Evolutionary conservation across 2,797 vertebrate genomes (phyloP), one percentile per base, ranked within the genome.

Genomic region (Diplodus puntazzo): DNA sequence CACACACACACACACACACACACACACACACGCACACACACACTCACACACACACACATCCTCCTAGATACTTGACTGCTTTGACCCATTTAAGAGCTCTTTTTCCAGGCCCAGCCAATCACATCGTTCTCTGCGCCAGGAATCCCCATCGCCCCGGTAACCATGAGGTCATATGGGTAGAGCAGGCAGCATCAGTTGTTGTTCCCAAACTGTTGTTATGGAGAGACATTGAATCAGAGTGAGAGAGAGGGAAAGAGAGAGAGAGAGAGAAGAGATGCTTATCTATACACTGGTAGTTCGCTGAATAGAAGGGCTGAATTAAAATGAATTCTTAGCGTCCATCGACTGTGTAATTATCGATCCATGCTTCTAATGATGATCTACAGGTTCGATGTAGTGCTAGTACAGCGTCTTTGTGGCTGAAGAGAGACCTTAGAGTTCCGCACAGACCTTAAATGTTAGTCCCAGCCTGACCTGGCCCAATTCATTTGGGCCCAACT

Each of bases 81-180:
- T 88, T 95, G 92, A 94, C 94, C 94, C 92, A 94, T 90, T 94
- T 94, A 94, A 93, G 90, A 90, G 89, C 92, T 87, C 80, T 86
- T 92, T 92, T 89, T 88, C 71, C 23, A 0, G 68, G 71, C 80
- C 85, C 65, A 68, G 72, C 92, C 93, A 94, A 94, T 94, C 89
- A 77, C 64, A 52, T 79, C 8, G 58, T 72, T 90, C 79, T 69
- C 81, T 89, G 80, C 53, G 52, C 84, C 88, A 91, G 92, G 92
- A 93, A 93, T 94, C 90, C 92, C 92, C 91, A 92, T 94, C 81
- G 74, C 92, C 94, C 84, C 87, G 84, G 91, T 92, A 94, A 94
- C 93, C 80, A 88, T 92, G 92, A 93, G 92, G 93, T 94, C 92
- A 91, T 89, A 82, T 76, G 75, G 88, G 87, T 83, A 84, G 87